Evolutionary conservation across 2,888 invertebrate genomes (phyloP).

Genomic region (Lithosia quadra): DNA sequence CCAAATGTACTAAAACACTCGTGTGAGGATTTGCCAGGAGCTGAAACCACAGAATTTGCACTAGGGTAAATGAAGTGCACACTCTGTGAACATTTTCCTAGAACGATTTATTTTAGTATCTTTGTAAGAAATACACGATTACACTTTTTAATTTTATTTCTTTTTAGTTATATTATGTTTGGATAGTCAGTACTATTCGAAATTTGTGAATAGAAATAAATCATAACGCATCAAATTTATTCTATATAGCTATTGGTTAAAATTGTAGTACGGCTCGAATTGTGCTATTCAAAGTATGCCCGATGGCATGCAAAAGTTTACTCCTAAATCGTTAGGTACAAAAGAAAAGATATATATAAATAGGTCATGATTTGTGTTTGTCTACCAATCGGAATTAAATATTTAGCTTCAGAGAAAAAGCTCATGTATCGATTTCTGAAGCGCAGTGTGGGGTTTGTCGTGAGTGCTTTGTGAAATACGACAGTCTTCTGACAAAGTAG

Average conservation of each 20-base stretch:
- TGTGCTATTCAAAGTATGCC: not conserved
- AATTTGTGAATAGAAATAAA: no score
- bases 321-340: no score
- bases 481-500: constrained; percentile 41
- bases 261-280: not conserved
- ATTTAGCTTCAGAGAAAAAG: not conserved
- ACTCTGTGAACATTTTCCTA: constrained; percentile 3
- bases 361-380: no score
- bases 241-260: not conserved
- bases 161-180: no score
- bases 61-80: not conserved
- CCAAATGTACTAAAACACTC: constrained; percentile 37
- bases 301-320: no score
- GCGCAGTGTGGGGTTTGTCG: constrained; percentile 35
- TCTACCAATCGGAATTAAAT: not conserved
- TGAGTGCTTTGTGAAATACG: constrained; percentile 42
- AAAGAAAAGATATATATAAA: no score
- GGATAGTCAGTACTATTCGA: no score
- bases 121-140: constrained; percentile 14
- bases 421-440: constrained; percentile 48
- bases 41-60: constrained; percentile 11
- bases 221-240: no score
- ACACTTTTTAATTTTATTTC: no score
- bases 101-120: constrained; percentile 25
- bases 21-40: constrained; percentile 28